Conservation (phyloP, 2,888 invertebrate species). For the Ophion slaviceki region DNA sequence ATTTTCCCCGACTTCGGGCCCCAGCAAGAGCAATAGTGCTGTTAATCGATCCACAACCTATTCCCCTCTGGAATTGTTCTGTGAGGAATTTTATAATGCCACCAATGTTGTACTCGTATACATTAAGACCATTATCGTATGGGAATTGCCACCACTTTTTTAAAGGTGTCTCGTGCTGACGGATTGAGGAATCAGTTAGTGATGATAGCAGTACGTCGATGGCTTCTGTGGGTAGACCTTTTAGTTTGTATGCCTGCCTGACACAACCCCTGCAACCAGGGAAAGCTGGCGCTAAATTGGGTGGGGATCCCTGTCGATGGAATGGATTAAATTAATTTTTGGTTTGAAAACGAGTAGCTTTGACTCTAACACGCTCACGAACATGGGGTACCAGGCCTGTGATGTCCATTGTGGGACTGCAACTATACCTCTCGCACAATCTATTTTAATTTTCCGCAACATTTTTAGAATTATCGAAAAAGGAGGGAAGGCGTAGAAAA, state of each 20-base stretch:
- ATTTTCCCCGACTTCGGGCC: slow-evolving; percentile 58
- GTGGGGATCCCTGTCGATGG: not conserved
- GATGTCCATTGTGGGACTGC: slow-evolving; percentile 52
- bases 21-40: slow-evolving; percentile 67
- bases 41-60: slow-evolving; percentile 68
- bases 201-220: slow-evolving; percentile 6
- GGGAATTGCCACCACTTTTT: slow-evolving; percentile 32
- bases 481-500: slow-evolving; percentile 25
- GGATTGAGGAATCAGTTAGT: slow-evolving; percentile 12
- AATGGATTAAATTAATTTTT: not conserved
- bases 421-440: slow-evolving; percentile 35
- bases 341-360: no score
- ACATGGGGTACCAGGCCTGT: no score
- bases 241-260: not conserved
- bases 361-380: no score
- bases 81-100: slow-evolving; percentile 17
- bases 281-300: not conserved
- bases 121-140: not conserved
- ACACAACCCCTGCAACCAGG: not conserved
- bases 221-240: slow-evolving; percentile 3
- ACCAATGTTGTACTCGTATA: not conserved
- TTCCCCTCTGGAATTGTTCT: slow-evolving; percentile 32
- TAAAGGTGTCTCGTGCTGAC: slow-evolving; percentile 29
- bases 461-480: slow-evolving; percentile 47
- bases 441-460: slow-evolving; percentile 61